Conservation (phyloP, 1,140 invertebrate genomes). For the Schlechtendalia chinensis region DNA sequence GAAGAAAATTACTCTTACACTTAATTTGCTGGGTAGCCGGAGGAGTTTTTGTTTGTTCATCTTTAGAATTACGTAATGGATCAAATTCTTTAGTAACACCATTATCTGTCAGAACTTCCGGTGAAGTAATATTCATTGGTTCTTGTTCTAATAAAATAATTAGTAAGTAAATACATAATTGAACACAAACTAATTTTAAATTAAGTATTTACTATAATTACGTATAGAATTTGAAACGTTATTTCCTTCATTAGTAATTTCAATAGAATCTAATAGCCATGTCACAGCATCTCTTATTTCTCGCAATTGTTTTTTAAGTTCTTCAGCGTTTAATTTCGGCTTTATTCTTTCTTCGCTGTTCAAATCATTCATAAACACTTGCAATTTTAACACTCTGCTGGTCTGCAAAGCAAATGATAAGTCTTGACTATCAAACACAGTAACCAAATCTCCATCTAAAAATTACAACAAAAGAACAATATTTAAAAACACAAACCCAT, state of each 20-base stretch:
- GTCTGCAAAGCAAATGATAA: slow-evolving; percentile 72
- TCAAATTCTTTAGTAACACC: slow-evolving; percentile 42
- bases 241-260: slow-evolving; percentile 52
- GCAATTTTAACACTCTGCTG: slow-evolving; percentile 67
- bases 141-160: slow-evolving; percentile 26
- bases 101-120: slow-evolving; percentile 33
- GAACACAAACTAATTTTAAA: too few relatives aligned
- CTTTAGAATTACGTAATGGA: slow-evolving; percentile 36
- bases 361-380: slow-evolving; percentile 59
- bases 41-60: slow-evolving; percentile 36
- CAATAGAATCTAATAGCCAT: slow-evolving; percentile 62
- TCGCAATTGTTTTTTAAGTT: slow-evolving; percentile 62
- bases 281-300: slow-evolving; percentile 64
- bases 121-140: background rate
- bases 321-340: slow-evolving; percentile 52
- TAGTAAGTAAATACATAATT: background rate
- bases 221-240: slow-evolving; percentile 17
- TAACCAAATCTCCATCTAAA: slow-evolving; percentile 72
- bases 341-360: slow-evolving; percentile 53
- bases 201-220: background rate
- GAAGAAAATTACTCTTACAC: background rate
- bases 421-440: slow-evolving; percentile 74
- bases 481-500: background rate
- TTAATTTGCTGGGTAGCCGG: slow-evolving; percentile 8
- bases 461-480: background rate